Percentiles rank a stretch among this genome's conserved stretches.
phyloP scores from a whole-genome alignment of 2,113 vertebrate genomes.

The Cyphomyrus plagiostoma region DNA sequence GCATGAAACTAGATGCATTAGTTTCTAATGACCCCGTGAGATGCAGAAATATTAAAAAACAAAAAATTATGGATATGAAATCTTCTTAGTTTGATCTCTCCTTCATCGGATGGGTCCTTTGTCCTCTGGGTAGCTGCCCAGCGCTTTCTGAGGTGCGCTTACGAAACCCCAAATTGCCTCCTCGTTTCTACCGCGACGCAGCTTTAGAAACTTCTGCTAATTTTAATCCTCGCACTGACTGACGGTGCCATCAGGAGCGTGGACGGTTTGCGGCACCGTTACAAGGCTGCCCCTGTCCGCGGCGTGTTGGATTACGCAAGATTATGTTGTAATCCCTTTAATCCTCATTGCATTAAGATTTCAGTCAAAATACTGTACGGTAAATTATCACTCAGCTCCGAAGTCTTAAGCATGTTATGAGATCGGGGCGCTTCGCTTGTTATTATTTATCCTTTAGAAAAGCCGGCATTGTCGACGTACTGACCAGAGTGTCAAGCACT shows the following conservation, averaged over 20 bases:
- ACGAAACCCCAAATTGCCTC: conserved; percentile 52
- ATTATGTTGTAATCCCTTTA: conserved; percentile 99
- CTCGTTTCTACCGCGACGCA: conserved; percentile 9
- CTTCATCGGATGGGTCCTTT: conserved; percentile 43
- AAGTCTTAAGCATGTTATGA: conserved; percentile 79
- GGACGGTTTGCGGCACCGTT: conserved; percentile 85
- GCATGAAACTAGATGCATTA: conserved; percentile 44
- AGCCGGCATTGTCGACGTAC: conserved; percentile 42
- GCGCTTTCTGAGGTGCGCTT: conserved; percentile 49
- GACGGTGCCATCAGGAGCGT: conserved; percentile 79
- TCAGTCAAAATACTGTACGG: conserved; percentile 92
- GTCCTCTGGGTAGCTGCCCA: conserved; percentile 45
- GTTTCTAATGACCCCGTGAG: conserved; percentile 55
- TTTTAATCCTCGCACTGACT: conserved; percentile 68
- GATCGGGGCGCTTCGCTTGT: conserved; percentile 59
- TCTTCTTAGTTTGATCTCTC: conserved; percentile 51
- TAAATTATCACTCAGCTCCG: conserved; percentile 82
- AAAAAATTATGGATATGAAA: conserved; percentile 54
- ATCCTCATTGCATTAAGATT: conserved; percentile 97
- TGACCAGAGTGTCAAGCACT: conserved; percentile 33
- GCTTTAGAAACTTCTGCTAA: conserved; percentile 35
- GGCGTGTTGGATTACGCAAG: conserved; percentile 99
- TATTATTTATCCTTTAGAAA: conserved; percentile 40
- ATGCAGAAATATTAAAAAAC: conserved; percentile 50
- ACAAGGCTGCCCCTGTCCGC: conserved; percentile 86